Conservation (phyloP, 2,797 vertebrate genomes). For the Parambassis ranga region DNA sequence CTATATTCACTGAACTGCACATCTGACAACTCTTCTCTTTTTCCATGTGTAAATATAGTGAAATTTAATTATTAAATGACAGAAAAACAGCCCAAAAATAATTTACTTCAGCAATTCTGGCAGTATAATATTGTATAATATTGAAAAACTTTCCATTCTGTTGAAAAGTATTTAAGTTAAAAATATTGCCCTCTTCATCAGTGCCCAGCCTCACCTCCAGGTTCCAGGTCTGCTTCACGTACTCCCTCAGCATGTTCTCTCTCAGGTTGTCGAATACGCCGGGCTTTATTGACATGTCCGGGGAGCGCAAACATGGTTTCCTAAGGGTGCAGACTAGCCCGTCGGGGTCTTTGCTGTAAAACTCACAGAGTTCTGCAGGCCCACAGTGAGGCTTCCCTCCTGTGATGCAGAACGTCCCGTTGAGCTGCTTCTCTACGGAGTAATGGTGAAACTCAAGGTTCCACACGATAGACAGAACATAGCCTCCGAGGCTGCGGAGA, state of each 20-base stretch:
- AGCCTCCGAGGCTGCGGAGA: slow-evolving; percentile 93
- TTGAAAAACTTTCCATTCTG: too few species aligned
- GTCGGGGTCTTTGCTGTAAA: slow-evolving; percentile 90
- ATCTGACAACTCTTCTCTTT: background rate
- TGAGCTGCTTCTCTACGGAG: slow-evolving; percentile 91
- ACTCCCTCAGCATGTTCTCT: slow-evolving; percentile 94
- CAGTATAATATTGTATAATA: too few species aligned
- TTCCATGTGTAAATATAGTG: too few species aligned
- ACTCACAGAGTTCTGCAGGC: slow-evolving; percentile 93
- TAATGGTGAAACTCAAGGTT: slow-evolving; percentile 91
- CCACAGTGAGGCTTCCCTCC: slow-evolving; percentile 94
- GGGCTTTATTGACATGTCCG: slow-evolving; percentile 74
- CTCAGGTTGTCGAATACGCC: slow-evolving; percentile 90
- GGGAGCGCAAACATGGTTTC: slow-evolving; percentile 89
- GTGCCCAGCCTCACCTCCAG: slow-evolving; percentile 85
- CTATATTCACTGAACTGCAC: background rate
- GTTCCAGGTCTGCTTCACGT: slow-evolving; percentile 91
- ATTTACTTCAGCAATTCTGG: too few species aligned
- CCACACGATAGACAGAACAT: slow-evolving; percentile 91
- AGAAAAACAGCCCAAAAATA: too few species aligned
- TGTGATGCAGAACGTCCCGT: slow-evolving; percentile 89
- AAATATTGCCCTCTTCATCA: too few species aligned
- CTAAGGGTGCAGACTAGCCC: slow-evolving; percentile 88
- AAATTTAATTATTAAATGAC: too few species aligned
- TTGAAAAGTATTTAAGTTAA: too few species aligned